Percentiles rank a stretch among this genome's conserved stretches.
phyloP scores from a whole-genome alignment of 2,797 vertebrate species.

The Myripristis jacobus region DNA sequence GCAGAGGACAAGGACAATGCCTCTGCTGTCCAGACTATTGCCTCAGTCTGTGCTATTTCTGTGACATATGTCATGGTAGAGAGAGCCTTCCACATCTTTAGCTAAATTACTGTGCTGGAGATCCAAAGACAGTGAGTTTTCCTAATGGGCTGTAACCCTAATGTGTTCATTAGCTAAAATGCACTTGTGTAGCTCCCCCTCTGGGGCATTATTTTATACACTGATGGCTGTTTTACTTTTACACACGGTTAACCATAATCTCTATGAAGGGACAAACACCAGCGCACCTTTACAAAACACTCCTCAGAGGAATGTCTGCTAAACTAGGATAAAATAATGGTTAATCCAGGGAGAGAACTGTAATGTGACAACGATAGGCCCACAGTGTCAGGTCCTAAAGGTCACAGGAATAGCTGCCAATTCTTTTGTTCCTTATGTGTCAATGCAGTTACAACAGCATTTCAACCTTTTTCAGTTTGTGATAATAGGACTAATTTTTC shows the following conservation, averaged over 20 bases:
- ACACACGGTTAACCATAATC: slow-evolving; percentile 32
- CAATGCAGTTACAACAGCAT: neutral
- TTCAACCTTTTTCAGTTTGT: neutral
- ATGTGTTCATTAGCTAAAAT: slow-evolving; percentile 61
- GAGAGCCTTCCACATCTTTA: slow-evolving; percentile 17
- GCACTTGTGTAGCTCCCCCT: slow-evolving; percentile 22
- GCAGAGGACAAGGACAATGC: slow-evolving; percentile 24
- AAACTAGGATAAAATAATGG: neutral
- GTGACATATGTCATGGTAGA: slow-evolving; percentile 24
- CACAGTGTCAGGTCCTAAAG: slow-evolving; percentile 1
- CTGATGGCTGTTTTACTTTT: slow-evolving; percentile 52
- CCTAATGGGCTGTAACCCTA: slow-evolving; percentile 40
- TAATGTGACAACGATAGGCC: slow-evolving; percentile 3
- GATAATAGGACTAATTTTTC: neutral
- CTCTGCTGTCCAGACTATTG: slow-evolving; percentile 21
- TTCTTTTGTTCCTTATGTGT: neutral
- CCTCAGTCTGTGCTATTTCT: slow-evolving; percentile 32
- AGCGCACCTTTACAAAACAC: slow-evolving; percentile 15
- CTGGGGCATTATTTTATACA: slow-evolving; percentile 37
- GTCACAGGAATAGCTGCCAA: neutral
- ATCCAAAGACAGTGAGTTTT: slow-evolving; percentile 34
- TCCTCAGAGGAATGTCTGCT: slow-evolving; percentile 4
- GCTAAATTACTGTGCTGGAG: slow-evolving; percentile 33
- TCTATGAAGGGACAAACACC: slow-evolving; percentile 36
- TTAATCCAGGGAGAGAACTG: slow-evolving; percentile 14